A percentile compares a stretch with the other conserved stretches of the same genome.
These are phyloP conservation scores for Oscheius sp. DNA, from an alignment of 2,888 invertebrate genomes.

Conservation along the genomic window DNA sequence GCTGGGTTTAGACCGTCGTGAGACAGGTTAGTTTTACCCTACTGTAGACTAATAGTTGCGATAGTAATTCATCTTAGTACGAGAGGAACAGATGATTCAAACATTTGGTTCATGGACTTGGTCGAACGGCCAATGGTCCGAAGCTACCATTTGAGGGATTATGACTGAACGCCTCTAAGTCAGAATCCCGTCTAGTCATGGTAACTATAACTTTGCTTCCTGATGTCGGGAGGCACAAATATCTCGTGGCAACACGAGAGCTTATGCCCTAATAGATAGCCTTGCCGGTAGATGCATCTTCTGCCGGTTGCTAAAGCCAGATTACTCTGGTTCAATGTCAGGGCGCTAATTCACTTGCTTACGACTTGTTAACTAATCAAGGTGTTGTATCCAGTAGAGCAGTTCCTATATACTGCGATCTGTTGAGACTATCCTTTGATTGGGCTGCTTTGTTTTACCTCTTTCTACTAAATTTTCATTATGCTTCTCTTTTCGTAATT, in stretches of 20 bases:
- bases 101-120: conserved; percentile 77
- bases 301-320: conserved; percentile 38
- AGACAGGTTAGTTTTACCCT: conserved; percentile 74
- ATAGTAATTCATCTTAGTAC: conserved; percentile 29
- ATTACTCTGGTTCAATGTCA: conserved; percentile 72
- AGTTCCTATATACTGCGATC: conserved; percentile 76
- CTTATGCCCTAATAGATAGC: conserved; percentile 41
- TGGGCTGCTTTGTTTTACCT: conserved; percentile 14
- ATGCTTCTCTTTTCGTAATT: too few species aligned
- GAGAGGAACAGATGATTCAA: conserved; percentile 71
- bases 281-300: conserved; percentile 27
- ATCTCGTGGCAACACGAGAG: conserved; percentile 32
- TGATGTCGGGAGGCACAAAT: conserved; percentile 39
- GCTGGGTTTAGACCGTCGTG: conserved; percentile 52
- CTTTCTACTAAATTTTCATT: too few species aligned
- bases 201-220: conserved; percentile 50
- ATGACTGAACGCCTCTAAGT: conserved; percentile 75
- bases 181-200: conserved; percentile 77
- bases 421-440: conserved; percentile 76
- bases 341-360: conserved; percentile 77
- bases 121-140: conserved; percentile 78
- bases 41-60: conserved; percentile 72
- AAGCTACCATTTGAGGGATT: conserved; percentile 79
- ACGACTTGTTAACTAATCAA: conserved; percentile 77
- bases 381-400: conserved; percentile 77